Conservation (phyloP, 2,113 vertebrate species). For the Mugil cephalus region DNA sequence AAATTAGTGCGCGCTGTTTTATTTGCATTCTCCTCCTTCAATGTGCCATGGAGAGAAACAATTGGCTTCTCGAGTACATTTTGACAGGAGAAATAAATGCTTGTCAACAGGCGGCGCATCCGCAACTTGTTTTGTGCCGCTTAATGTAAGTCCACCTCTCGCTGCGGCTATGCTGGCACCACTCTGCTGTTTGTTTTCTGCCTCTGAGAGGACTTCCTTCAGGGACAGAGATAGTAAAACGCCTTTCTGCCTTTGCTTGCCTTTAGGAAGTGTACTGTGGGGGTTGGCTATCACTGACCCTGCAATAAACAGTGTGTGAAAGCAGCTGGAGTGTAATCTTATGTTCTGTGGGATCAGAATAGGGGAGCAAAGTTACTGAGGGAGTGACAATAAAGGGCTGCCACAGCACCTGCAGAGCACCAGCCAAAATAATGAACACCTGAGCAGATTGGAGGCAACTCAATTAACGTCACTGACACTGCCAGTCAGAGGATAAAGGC, state of each 20-base stretch:
- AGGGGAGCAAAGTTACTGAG: slow-evolving; percentile 70
- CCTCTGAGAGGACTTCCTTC: slow-evolving; percentile 49
- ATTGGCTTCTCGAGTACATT: slow-evolving; percentile 2
- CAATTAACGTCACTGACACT: slow-evolving; percentile 88
- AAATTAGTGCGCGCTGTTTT: slow-evolving; percentile 30
- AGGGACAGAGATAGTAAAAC: slow-evolving; percentile 56
- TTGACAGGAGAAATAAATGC: neutral
- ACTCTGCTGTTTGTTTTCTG: slow-evolving; percentile 40
- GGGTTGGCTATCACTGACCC: slow-evolving; percentile 73
- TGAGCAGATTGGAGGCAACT: slow-evolving; percentile 87
- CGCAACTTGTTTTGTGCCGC: neutral
- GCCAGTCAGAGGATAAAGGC: slow-evolving; percentile 85
- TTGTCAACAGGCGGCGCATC: neutral
- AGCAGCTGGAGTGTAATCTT: slow-evolving; percentile 82
- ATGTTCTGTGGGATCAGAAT: slow-evolving; percentile 78
- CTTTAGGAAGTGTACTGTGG: slow-evolving; percentile 53
- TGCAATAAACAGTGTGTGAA: slow-evolving; percentile 77
- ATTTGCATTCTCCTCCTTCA: slow-evolving; percentile 35
- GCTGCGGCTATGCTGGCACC: slow-evolving; percentile 15
- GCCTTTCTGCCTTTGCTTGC: slow-evolving; percentile 60
- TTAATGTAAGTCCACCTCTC: slow-evolving; percentile 10
- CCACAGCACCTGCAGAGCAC: slow-evolving; percentile 82
- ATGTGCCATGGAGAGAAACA: slow-evolving; percentile 29
- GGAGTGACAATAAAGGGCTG: slow-evolving; percentile 71
- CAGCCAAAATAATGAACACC: slow-evolving; percentile 84